Conservation (phyloP, 2,888 invertebrate species). For the Adelphocoris suturalis region DNA sequence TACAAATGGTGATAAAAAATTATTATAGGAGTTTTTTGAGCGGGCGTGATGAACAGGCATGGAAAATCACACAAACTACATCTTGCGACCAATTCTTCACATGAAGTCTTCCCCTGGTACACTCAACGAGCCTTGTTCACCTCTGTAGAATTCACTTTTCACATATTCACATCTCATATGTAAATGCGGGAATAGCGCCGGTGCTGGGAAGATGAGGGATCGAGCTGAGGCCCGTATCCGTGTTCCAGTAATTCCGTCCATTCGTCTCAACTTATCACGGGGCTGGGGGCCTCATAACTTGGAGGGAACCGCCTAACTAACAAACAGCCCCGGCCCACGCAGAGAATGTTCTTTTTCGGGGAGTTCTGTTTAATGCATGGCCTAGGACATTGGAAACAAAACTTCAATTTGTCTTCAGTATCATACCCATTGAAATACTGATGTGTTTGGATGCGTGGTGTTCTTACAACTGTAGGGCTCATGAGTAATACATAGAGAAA, state of each 20-base stretch:
- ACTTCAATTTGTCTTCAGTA: constrained; percentile 23
- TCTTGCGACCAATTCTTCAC: neutral
- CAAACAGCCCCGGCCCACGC: constrained; percentile 32
- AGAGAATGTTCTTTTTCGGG: neutral
- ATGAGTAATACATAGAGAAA: too few species aligned
- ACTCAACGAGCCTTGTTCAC: constrained; percentile 6
- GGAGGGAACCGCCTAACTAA: constrained; percentile 39
- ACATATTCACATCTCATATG: constrained; percentile 47
- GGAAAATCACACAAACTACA: neutral
- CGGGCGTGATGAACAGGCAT: neutral
- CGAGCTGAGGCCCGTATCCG: constrained; percentile 37
- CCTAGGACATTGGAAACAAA: neutral
- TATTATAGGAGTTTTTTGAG: constrained; percentile 2
- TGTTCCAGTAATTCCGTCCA: constrained; percentile 59
- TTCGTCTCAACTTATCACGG: constrained; percentile 61
- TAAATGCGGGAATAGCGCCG: constrained; percentile 34
- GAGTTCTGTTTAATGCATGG: constrained; percentile 27
- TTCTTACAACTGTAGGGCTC: too few species aligned
- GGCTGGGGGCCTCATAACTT: constrained; percentile 28
- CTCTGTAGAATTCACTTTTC: constrained; percentile 54
- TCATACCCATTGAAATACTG: neutral
- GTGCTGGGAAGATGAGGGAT: constrained; percentile 46
- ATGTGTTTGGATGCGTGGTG: too few species aligned
- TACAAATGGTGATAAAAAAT: neutral
- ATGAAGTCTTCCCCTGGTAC: neutral